Evolutionary conservation across 2,888 invertebrate species (phyloP).

Genomic region (Sinodicranocentrus sp.): DNA sequence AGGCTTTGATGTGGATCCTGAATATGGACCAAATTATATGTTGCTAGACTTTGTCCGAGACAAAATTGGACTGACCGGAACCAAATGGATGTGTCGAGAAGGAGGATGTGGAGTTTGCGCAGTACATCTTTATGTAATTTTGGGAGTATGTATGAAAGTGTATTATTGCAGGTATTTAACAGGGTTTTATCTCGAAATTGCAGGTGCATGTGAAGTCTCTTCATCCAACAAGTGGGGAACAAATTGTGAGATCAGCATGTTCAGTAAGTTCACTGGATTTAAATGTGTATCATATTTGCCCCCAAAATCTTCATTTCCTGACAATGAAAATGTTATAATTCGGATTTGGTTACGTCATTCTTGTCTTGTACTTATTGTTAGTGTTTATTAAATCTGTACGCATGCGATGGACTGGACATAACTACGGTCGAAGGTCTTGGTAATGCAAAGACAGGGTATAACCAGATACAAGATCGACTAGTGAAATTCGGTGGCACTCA

Average conservation of each 20-base stretch:
- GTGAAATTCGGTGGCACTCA: slow-evolving; percentile 84
- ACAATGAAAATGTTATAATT: not conserved
- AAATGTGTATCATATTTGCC: too few species aligned
- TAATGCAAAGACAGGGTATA: slow-evolving; percentile 77
- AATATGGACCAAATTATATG: slow-evolving; percentile 44
- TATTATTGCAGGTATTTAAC: slow-evolving; percentile 83
- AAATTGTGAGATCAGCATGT: slow-evolving; percentile 82
- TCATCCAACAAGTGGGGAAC: slow-evolving; percentile 80
- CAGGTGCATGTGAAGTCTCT: slow-evolving; percentile 79
- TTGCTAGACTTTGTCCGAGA: slow-evolving; percentile 84
- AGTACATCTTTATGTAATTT: too few species aligned
- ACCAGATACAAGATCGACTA: slow-evolving; percentile 78
- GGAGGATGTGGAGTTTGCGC: slow-evolving; percentile 78
- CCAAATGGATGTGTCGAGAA: slow-evolving; percentile 86
- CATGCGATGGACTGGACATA: slow-evolving; percentile 78
- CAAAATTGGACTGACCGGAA: slow-evolving; percentile 83
- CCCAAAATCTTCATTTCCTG: too few species aligned
- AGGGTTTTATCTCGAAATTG: slow-evolving; percentile 80
- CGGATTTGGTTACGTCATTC: too few species aligned
- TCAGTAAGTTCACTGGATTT: slow-evolving; percentile 81
- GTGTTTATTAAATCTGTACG: slow-evolving; percentile 78
- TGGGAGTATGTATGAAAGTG: too few species aligned
- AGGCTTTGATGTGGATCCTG: slow-evolving; percentile 10
- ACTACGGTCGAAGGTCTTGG: slow-evolving; percentile 79
- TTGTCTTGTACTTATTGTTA: slow-evolving; percentile 74